Evolutionary conservation across 2,797 vertebrate species (phyloP).

Genomic region (Anomalospiza imberbis): DNA sequence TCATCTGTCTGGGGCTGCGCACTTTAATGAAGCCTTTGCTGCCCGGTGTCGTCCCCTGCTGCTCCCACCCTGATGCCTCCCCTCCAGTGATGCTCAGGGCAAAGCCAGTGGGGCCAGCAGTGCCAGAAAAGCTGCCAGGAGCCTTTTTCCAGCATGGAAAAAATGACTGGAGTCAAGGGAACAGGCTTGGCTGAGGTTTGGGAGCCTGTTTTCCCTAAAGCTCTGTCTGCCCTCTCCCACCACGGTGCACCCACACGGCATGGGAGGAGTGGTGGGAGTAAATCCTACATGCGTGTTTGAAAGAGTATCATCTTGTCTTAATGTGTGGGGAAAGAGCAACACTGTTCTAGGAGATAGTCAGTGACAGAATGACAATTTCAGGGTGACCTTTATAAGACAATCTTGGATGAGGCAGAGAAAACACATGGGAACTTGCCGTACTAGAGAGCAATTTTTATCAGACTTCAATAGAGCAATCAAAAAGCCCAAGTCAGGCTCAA

Average conservation of each 20-base stretch:
- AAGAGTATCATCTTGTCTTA: neutral
- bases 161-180: neutral
- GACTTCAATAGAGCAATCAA: slow-evolving; percentile 46
- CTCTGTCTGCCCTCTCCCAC: neutral
- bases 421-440: slow-evolving; percentile 12
- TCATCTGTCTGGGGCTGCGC: slow-evolving; percentile 87
- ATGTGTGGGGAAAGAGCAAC: neutral
- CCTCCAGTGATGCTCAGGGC: slow-evolving; percentile 75
- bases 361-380: slow-evolving; percentile 51
- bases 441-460: slow-evolving; percentile 45
- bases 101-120: slow-evolving; percentile 62
- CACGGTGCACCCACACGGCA: accelerated
- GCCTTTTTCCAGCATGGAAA: slow-evolving; percentile 3
- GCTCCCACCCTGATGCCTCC: slow-evolving; percentile 70
- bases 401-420: slow-evolving; percentile 41
- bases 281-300: neutral
- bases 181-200: accelerated
- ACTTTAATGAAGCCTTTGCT: slow-evolving; percentile 86
- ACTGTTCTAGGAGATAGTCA: neutral
- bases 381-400: slow-evolving; percentile 50
- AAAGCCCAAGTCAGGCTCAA: slow-evolving; percentile 37
- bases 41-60: slow-evolving; percentile 46
- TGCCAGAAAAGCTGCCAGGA: slow-evolving; percentile 56
- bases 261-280: neutral
- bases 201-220: neutral